phyloP scores from a whole-genome alignment of 2,888 invertebrate genomes.

The Ichneumoninae sp. region DNA sequence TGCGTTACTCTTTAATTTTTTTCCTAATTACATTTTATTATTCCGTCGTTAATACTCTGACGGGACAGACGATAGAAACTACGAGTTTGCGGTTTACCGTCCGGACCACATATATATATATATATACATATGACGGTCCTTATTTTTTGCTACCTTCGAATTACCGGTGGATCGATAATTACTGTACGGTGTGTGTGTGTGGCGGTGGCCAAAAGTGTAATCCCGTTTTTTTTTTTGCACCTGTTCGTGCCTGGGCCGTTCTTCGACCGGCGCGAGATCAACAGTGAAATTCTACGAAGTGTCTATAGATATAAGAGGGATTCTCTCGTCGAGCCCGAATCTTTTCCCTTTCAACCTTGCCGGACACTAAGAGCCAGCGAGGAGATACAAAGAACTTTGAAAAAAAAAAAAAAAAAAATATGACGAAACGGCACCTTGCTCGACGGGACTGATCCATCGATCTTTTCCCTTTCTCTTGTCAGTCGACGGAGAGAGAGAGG shows the following conservation, averaged over 20 bases:
- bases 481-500: constrained; percentile 14
- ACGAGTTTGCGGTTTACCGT: background rate
- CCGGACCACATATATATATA: background rate
- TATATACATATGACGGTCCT: background rate
- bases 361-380: constrained; percentile 22
- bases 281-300: constrained; percentile 38
- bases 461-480: constrained; percentile 65
- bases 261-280: constrained; percentile 8
- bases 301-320: background rate
- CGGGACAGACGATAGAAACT: background rate
- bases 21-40: background rate
- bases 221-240: constrained; percentile 31
- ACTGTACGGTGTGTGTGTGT: constrained; percentile 25
- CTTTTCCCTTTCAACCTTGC: constrained; percentile 50
- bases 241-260: constrained; percentile 16
- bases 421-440: constrained; percentile 43
- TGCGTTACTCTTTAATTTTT: background rate
- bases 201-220: constrained; percentile 25
- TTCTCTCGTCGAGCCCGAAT: constrained; percentile 29
- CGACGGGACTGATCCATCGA: constrained; percentile 53
- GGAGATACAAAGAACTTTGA: constrained; percentile 13
- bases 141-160: constrained; percentile 28
- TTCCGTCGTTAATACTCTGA: background rate
- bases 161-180: constrained; percentile 28
- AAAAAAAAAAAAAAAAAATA: constrained; percentile 20